A percentile compares a stretch with the other conserved stretches of the same genome.
Evolutionary conservation across 1,140 invertebrate genomes (phyloP).

Genomic region (Bathynomus jamesi): DNA sequence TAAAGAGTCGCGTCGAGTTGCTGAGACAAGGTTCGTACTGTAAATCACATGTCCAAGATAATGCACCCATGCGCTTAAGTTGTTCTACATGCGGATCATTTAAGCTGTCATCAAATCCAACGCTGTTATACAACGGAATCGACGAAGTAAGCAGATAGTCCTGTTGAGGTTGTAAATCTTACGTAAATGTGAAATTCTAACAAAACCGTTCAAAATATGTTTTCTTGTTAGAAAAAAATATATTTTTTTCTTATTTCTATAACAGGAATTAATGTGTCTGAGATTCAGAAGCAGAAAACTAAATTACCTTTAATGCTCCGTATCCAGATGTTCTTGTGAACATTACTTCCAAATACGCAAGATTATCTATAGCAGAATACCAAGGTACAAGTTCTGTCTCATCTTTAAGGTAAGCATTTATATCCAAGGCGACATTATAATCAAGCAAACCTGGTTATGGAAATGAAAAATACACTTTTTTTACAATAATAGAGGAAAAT

Average conservation of each 20-base stretch:
- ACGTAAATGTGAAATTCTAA: background rate
- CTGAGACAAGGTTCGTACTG: conserved; percentile 37
- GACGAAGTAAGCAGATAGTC: conserved; percentile 24
- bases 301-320: conserved; percentile 21
- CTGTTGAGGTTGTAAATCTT: conserved; percentile 2
- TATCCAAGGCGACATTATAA: background rate
- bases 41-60: conserved; percentile 34
- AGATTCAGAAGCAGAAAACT: background rate
- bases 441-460: background rate
- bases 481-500: too few relatives aligned
- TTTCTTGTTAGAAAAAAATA: background rate
- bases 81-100: conserved; percentile 28
- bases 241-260: background rate
- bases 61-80: conserved; percentile 16
- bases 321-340: conserved; percentile 13
- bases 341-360: conserved; percentile 40
- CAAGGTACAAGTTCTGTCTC: conserved; percentile 9
- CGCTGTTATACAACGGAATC: conserved; percentile 27
- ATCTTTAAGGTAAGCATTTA: background rate
- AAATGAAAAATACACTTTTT: too few relatives aligned
- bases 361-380: conserved; percentile 41
- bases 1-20: conserved; percentile 35
- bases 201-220: background rate
- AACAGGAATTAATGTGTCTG: background rate
- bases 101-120: conserved; percentile 27